Base-by-base conservation (phyloP, 2,888 invertebrate species). In the Apamea sordens region DNA sequence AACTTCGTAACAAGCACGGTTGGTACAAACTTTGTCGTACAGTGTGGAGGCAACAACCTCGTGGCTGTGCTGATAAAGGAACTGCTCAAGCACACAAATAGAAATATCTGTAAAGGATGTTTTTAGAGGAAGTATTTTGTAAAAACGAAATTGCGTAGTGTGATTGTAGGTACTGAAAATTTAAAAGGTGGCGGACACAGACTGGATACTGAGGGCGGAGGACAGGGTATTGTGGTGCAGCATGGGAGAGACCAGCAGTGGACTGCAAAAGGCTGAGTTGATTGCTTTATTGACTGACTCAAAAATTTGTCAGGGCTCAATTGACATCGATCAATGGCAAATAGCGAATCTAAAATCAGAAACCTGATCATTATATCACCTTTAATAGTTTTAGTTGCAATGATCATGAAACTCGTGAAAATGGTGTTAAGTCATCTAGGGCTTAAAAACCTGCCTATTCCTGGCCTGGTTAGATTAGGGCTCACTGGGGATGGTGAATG, bases 1-100 rank as follows among this genome's bases (percentile, higher is more conserved):
- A 83, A 85, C 71, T 85, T 83, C 80, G 86, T 86, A 83, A 83
- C 86, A 83, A 83, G 65, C 83, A 65, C 2, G 70, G 75, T 82
- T 80, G 73, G 79, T 59, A 6, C 71, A 65, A 86, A 85, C 76
- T 85, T 85, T 69, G 80, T 67, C 76, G 77, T 79, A 41, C 63
- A 59, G 13, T 36, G 44, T 28, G 67, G 41, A 86, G 83, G 68
- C 85, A 86, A 83, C 74, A 72, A 86, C 80, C 76, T 74, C 75
- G 7, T 44, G 63, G 56, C 67, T 4, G 24, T 32, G 24, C 76
- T 76, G 86, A 83, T 83, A 79, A 71, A 76, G 68, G 71, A 83
- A 76, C 47, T 41, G 64, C 18, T 76, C 65, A 24, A 61, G 73
- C 75, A 67, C 78, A 85, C 78, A 78, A 74, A 85, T 13, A 50